Percentiles rank a stretch among this genome's conserved stretches.
Conservation (phyloP, 2,888 invertebrate species). For the Orchesellides sinensis region DNA sequence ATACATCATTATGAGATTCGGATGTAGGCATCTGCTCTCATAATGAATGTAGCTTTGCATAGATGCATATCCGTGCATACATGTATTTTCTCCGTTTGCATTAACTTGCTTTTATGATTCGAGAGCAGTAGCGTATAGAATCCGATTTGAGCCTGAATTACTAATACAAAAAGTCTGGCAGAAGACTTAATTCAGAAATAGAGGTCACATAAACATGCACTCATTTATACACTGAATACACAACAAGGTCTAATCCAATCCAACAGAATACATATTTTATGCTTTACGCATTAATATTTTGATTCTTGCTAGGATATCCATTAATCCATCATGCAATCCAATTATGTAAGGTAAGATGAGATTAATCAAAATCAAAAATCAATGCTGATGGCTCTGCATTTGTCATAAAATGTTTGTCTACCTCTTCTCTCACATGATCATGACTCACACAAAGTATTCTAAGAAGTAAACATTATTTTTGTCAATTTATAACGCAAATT, state of each 20-base stretch:
- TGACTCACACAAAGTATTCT: no score
- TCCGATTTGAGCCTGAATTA: no score
- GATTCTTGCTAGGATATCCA: neutral
- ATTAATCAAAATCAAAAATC: constrained; percentile 7
- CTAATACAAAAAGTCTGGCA: neutral
- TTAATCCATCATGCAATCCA: constrained; percentile 4
- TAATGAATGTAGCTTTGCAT: no score
- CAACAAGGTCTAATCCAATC: neutral
- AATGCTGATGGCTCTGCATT: neutral
- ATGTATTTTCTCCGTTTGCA: no score
- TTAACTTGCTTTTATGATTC: no score
- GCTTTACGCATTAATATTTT: neutral
- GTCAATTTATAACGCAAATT: no score
- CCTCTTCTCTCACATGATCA: neutral
- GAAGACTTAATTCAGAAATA: neutral
- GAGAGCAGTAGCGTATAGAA: no score
- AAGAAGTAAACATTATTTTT: no score
- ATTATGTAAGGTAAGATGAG: neutral
- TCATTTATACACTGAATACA: neutral
- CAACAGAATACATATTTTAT: no score
- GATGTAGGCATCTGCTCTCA: no score
- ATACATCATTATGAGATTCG: no score
- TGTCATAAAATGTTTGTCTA: neutral
- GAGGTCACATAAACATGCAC: neutral
- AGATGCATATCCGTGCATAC: no score